Conservation (phyloP, 53 echinoderm and acorn worm genomes). For the Antedon mediterranea region DNA sequence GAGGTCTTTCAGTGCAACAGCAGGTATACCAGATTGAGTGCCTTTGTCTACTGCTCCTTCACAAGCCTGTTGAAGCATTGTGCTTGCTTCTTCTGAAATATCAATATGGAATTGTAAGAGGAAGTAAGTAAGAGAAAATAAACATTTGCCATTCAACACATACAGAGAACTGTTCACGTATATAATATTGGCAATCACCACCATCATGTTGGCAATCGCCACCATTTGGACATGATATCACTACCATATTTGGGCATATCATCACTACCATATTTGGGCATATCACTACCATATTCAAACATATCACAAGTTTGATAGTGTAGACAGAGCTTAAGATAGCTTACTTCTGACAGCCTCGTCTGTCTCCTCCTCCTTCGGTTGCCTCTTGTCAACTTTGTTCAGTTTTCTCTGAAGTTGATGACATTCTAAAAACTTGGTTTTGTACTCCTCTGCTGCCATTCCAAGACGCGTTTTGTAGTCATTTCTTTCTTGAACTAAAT, state of each 20-base stretch:
- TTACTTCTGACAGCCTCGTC: not conserved
- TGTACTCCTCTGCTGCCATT: slow-evolving; percentile 89
- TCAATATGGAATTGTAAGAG: no score
- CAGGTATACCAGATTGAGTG: slow-evolving; percentile 27
- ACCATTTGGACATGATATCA: no score
- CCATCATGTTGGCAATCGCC: no score
- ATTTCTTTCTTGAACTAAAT: slow-evolving; percentile 38
- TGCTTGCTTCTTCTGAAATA: not conserved
- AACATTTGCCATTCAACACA: no score
- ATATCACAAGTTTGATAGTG: no score
- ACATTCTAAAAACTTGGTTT: slow-evolving; percentile 51
- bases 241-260: no score
- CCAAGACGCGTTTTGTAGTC: slow-evolving; percentile 50
- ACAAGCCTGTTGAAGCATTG: slow-evolving; percentile 6
- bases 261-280: slow-evolving; percentile 25
- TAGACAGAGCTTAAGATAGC: not conserved
- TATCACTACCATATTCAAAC: slow-evolving; percentile 30
- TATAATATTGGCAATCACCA: no score
- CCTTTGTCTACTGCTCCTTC: slow-evolving; percentile 6
- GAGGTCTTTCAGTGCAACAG: slow-evolving; percentile 18
- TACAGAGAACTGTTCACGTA: no score
- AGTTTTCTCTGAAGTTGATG: slow-evolving; percentile 33
- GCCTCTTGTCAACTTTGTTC: slow-evolving; percentile 28
- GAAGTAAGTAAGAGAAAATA: no score
- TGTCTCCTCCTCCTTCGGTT: not conserved